phyloP scores from a whole-genome alignment of 1,140 invertebrate genomes.

The Hylyphantes graminicola region DNA sequence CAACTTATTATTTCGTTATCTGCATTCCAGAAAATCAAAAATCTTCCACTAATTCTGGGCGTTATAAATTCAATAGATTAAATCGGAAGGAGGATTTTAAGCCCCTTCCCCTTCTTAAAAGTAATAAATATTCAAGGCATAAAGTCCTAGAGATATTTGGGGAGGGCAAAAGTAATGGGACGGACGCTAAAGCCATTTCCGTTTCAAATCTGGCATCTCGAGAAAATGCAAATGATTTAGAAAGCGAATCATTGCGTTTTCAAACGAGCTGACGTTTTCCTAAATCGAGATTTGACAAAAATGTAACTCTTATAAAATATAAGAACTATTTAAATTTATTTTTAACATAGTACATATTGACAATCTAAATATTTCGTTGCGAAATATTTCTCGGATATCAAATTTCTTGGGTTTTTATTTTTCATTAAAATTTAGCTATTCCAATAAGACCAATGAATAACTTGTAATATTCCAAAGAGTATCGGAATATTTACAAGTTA shows the following conservation, averaged over 20 bases:
- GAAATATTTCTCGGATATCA: too few species aligned
- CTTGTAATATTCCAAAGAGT: too few species aligned
- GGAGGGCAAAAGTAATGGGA: not conserved
- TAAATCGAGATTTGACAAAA: not conserved
- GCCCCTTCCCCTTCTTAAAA: not conserved
- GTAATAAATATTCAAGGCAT: constrained; percentile 16
- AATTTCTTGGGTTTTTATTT: too few species aligned
- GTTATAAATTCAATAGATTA: constrained; percentile 31
- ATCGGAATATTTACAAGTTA: too few species aligned
- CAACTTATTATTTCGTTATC: not conserved
- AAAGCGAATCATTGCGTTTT: not conserved
- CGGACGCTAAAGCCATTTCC: constrained; percentile 25
- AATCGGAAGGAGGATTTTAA: constrained; percentile 14
- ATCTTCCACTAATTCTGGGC: constrained; percentile 13
- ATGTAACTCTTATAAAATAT: too few species aligned
- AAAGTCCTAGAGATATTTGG: constrained; percentile 2
- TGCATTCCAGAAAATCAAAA: constrained; percentile 5
- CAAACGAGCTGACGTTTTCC: constrained; percentile 5
- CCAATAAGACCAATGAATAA: too few species aligned
- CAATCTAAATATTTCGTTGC: too few species aligned
- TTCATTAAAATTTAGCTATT: too few species aligned
- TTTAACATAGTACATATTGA: too few species aligned
- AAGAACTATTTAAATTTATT: too few species aligned
- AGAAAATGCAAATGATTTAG: constrained; percentile 23
- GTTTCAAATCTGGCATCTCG: not conserved